phyloP scores from a whole-genome alignment of 1,140 invertebrate genomes.

The Brachionus asplanchnoidis region DNA sequence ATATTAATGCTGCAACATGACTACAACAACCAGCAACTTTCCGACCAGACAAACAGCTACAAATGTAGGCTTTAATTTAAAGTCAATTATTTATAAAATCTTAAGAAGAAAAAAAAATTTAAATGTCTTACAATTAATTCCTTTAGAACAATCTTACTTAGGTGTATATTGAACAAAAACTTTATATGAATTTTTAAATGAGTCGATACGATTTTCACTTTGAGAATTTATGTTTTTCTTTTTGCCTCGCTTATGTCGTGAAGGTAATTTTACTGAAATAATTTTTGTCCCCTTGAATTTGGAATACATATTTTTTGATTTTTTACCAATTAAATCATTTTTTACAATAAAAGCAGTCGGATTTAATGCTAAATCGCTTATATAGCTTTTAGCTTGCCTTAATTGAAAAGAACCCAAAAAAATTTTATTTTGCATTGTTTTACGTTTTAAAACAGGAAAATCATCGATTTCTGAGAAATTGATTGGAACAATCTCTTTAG shows the following conservation, averaged over 20 bases:
- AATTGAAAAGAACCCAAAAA: constrained; percentile 10
- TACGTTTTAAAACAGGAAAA: neutral
- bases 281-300: neutral
- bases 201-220: neutral
- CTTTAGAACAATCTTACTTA: neutral
- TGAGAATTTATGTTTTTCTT: neutral
- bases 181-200: constrained; percentile 7
- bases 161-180: constrained; percentile 27
- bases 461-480: neutral
- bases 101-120: neutral
- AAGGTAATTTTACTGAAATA: neutral
- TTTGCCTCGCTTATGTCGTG: neutral
- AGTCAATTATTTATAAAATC: neutral
- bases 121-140: neutral
- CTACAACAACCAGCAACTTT: constrained; percentile 14
- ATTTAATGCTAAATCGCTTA: neutral
- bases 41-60: neutral
- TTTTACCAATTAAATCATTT: neutral
- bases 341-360: neutral
- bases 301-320: neutral
- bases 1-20: neutral
- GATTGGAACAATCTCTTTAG: neutral
- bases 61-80: constrained; percentile 12
- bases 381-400: neutral
- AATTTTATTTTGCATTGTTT: neutral